Base-by-base conservation (phyloP, 2,888 invertebrate genomes). In the Acanthosepion pharaonis region DNA sequence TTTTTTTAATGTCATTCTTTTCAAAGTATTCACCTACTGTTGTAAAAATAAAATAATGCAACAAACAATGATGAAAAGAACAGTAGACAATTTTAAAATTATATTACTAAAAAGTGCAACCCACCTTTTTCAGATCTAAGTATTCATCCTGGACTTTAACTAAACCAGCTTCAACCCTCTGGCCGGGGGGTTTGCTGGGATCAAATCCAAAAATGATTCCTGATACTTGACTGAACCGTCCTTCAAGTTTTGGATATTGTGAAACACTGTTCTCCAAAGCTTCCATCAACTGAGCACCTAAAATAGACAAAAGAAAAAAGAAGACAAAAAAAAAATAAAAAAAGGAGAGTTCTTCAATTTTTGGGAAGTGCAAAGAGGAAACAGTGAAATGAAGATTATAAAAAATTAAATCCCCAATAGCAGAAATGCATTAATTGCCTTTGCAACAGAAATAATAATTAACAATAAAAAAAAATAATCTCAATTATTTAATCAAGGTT, bases 121-220 rank as follows among this genome's bases (percentile, higher is more conserved):
- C 94, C 95, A 97, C 97, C 96, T 97, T 97, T 0, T 98, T 98
- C 1, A 98, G 97, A 94, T 98, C 98, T 0, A 99, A 97, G 97
- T 98, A 98, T 97, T 99, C 98, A 97, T 99, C 99, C 0, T 99
- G 99, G n/a, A 99, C 98, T 96, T 98, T 98, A 20, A 99, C 98
- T 18, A 98, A 98, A 78, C 98, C 98, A 0, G 98, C 98, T 95
- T 98, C 98, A 9, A 98, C 98, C 42, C 99, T 97, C 95, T 98
- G 97, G 0, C 98, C 98, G 0, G 98, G 97, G 0, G 98, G 98
- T 97, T 98, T 98, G 18, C 96, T 96, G 42, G 98, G 97, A 96
- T 98, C 97, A 96, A 98, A 98, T 8, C 97, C 97, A 96, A 97
- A 98, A 49, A 95, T 95, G 48, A 98, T 95, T 11, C 98, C 98